phyloP scores from a whole-genome alignment of 2,797 vertebrate species.

The Galaxias olidus region DNA sequence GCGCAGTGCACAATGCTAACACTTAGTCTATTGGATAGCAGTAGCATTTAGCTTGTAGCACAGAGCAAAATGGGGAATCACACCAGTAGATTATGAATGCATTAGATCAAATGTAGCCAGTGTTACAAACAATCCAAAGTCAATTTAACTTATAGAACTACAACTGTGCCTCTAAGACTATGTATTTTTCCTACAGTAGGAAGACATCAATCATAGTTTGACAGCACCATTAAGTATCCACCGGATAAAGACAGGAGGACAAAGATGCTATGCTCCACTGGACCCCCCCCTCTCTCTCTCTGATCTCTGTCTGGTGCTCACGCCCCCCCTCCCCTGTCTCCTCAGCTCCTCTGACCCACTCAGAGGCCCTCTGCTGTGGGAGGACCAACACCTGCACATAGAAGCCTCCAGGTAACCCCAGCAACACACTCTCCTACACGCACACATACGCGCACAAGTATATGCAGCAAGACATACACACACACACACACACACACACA shows the following conservation, averaged over 20 bases:
- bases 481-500: no score
- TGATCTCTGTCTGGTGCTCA: slow-evolving; percentile 30
- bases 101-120: no score
- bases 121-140: no score
- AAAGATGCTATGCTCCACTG: slow-evolving; percentile 34
- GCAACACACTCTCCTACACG: neutral
- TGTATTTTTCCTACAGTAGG: neutral
- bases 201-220: slow-evolving; percentile 3
- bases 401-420: slow-evolving; percentile 12
- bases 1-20: no score
- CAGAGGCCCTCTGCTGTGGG: slow-evolving; percentile 15
- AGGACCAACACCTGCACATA: slow-evolving; percentile 44
- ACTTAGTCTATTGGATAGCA: no score
- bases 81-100: no score
- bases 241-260: slow-evolving; percentile 14
- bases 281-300: slow-evolving; percentile 21
- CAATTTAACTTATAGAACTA: no score
- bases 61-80: no score
- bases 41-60: no score
- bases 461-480: no score
- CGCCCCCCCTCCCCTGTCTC: slow-evolving; percentile 3
- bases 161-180: no score
- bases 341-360: slow-evolving; percentile 25
- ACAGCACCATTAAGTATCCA: slow-evolving; percentile 25
- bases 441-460: no score